Percentiles rank a stretch among this genome's conserved stretches.
phyloP scores from a whole-genome alignment of 2,797 vertebrate species.

The Siniperca scherzeri region DNA sequence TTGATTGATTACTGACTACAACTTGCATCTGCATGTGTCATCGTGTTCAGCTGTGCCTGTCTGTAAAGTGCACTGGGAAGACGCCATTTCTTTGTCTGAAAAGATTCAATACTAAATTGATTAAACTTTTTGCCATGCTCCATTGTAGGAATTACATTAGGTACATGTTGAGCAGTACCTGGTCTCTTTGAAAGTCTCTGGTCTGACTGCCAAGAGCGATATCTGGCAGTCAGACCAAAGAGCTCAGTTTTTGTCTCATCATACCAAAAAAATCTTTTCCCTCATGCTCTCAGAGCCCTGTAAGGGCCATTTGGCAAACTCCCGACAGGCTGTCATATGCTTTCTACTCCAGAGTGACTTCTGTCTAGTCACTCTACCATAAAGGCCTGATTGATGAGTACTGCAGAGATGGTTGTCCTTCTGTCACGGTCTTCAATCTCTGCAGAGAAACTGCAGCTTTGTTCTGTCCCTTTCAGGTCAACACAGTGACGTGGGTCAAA shows the following conservation, averaged over 20 bases:
- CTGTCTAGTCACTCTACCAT: slow-evolving; percentile 65
- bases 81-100: slow-evolving; percentile 29
- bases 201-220: slow-evolving; percentile 47
- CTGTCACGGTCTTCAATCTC: slow-evolving; percentile 56
- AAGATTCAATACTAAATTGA: slow-evolving; percentile 38
- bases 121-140: slow-evolving; percentile 33
- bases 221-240: slow-evolving; percentile 49
- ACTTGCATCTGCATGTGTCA: background rate
- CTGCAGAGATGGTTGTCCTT: slow-evolving; percentile 72
- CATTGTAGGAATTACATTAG: slow-evolving; percentile 35
- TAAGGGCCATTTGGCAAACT: slow-evolving; percentile 69
- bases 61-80: background rate
- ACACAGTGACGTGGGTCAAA: slow-evolving; percentile 28
- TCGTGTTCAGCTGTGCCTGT: background rate
- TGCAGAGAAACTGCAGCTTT: slow-evolving; percentile 53
- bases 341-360: slow-evolving; percentile 71
- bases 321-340: slow-evolving; percentile 63
- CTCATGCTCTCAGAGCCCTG: slow-evolving; percentile 46
- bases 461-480: slow-evolving; percentile 35
- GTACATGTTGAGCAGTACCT: slow-evolving; percentile 34
- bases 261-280: slow-evolving; percentile 50
- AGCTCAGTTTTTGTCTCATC: slow-evolving; percentile 58
- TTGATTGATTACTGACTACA: slow-evolving; percentile 10
- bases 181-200: slow-evolving; percentile 46
- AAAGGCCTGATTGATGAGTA: slow-evolving; percentile 74